Conservation (phyloP, 1,140 invertebrate genomes). For the Parapsyche elsis region DNA sequence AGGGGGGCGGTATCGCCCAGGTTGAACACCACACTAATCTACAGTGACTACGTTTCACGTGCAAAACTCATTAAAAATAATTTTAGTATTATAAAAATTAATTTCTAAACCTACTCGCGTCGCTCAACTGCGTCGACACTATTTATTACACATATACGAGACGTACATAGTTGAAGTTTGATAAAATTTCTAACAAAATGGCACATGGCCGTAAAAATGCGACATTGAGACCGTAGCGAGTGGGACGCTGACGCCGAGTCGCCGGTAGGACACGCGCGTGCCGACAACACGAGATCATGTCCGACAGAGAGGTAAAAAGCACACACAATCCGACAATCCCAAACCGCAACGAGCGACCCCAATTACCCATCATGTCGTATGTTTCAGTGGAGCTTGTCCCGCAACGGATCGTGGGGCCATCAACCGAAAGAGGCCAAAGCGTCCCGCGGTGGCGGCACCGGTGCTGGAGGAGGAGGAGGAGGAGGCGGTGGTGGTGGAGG, state of each 20-base stretch:
- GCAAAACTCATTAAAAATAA: no score
- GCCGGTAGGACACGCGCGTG: constrained; percentile 25
- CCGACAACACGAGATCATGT: constrained; percentile 58
- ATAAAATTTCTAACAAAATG: no score
- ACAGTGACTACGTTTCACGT: no score
- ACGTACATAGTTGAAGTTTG: no score
- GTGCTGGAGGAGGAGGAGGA: constrained; percentile 58
- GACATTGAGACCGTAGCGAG: neutral
- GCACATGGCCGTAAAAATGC: neutral
- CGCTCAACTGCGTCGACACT: no score
- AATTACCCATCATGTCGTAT: neutral
- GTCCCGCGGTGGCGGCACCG: constrained; percentile 61
- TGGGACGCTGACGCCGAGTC: neutral
- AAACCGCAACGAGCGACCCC: no score
- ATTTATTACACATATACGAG: no score
- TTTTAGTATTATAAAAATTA: no score
- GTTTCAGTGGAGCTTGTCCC: constrained; percentile 65
- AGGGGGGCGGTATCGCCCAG: no score
- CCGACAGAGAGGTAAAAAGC: constrained; percentile 67
- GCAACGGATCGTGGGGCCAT: constrained; percentile 65
- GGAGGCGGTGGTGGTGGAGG: constrained; percentile 60
- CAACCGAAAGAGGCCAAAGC: constrained; percentile 61
- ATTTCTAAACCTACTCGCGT: no score
- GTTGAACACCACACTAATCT: no score
- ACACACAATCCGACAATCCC: no score